Percentiles rank a stretch among this genome's conserved stretches.
Evolutionary conservation across 2,113 vertebrate species (phyloP).

Genomic region (Onychostruthus taczanowskii): DNA sequence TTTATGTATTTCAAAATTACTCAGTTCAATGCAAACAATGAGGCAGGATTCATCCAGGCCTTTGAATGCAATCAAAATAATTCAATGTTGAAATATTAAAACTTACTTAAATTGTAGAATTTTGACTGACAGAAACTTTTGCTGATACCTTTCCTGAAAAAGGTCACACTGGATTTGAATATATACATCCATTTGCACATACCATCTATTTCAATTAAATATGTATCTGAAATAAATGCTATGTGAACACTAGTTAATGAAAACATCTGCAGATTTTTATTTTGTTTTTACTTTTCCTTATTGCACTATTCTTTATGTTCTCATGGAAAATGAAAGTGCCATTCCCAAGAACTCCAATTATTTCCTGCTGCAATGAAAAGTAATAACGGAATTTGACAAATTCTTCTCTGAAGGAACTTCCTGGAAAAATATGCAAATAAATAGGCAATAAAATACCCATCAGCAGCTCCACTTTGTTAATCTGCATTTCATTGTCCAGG

Average conservation of each 20-base stretch:
- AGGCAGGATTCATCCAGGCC: not conserved
- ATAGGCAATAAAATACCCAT: not conserved
- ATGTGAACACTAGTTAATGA: not conserved
- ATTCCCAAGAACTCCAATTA: not conserved
- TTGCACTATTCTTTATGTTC: not conserved
- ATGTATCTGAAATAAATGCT: not conserved
- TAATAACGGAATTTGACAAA: not conserved
- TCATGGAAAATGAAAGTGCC: not conserved
- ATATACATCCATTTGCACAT: not conserved
- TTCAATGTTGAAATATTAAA: not conserved
- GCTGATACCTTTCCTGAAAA: not conserved
- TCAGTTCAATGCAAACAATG: not conserved
- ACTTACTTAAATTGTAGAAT: not conserved
- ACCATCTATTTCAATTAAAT: not conserved
- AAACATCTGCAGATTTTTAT: not conserved
- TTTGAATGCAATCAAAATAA: not conserved
- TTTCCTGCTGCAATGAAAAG: not conserved
- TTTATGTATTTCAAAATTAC: not conserved
- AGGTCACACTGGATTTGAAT: not conserved
- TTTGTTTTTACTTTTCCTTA: not conserved
- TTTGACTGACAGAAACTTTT: not conserved
- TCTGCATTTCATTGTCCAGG: not conserved
- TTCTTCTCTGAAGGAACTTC: not conserved
- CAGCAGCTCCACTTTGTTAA: not conserved
- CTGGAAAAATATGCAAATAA: not conserved